Evolutionary conservation across 1,140 invertebrate species (phyloP).

Genomic region (Drosophila tropicalis): DNA sequence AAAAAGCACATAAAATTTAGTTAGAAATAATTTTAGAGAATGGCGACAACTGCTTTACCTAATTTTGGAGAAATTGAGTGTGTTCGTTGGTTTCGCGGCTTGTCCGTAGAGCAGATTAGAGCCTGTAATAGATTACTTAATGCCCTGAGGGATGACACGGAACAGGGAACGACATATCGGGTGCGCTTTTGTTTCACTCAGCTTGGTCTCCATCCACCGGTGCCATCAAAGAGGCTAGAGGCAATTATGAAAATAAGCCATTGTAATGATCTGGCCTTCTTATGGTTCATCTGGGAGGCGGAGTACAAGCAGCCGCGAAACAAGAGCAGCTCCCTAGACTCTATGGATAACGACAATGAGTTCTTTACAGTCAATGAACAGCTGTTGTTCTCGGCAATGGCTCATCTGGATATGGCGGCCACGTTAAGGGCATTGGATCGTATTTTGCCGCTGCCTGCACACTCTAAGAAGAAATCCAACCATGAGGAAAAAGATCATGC

Average conservation of each 20-base stretch:
- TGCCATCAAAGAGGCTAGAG: conserved; percentile 13
- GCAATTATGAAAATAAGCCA: conserved; percentile 46
- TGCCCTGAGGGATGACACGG: conserved; percentile 55
- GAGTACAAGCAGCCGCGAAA: conserved; percentile 35
- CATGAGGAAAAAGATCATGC: not conserved
- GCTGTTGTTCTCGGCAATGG: conserved; percentile 60
- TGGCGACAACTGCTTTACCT: conserved; percentile 10
- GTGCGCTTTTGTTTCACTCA: conserved; percentile 27
- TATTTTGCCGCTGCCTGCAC: conserved; percentile 44
- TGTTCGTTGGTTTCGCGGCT: conserved; percentile 56
- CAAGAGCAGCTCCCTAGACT: rapidly evolving
- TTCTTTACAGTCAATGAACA: conserved; percentile 61
- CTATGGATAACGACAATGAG: not conserved
- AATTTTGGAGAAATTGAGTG: not conserved
- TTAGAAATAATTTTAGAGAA: not conserved
- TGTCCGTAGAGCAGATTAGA: conserved; percentile 39
- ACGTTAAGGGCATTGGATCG: conserved; percentile 56
- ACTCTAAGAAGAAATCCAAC: conserved; percentile 28
- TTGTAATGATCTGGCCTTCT: conserved; percentile 57
- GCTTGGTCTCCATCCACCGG: conserved; percentile 43
- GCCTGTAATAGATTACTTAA: conserved; percentile 35
- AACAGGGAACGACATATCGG: conserved; percentile 44
- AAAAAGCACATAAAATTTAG: not conserved
- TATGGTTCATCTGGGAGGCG: conserved; percentile 63
- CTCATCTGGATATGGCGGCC: conserved; percentile 59